A percentile compares a stretch with the other conserved stretches of the same genome.
These are phyloP conservation scores for Cromileptes altivelis DNA, from an alignment of 2,113 vertebrate genomes.

Conservation along the genomic window DNA sequence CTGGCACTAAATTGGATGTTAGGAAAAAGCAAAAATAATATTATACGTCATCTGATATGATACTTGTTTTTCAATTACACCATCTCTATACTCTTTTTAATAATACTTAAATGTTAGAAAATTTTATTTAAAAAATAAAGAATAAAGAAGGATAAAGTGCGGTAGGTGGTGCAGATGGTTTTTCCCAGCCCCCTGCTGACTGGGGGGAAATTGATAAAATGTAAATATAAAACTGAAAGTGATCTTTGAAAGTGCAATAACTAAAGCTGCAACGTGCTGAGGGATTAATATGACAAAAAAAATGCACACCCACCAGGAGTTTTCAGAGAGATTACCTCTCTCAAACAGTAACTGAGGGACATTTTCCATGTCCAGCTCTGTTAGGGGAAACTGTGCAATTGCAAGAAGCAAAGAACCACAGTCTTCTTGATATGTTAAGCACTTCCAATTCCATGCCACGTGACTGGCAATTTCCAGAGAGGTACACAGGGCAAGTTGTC, in stretches of 20 bases:
- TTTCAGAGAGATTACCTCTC: constrained; percentile 14
- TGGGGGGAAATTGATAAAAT: not conserved
- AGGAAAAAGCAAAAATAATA: not conserved
- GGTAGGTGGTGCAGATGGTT: not conserved
- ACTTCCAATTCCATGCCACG: not conserved
- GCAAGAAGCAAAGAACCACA: not conserved
- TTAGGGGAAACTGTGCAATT: not conserved
- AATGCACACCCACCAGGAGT: constrained; percentile 1
- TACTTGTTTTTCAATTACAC: not conserved
- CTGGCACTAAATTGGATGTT: not conserved
- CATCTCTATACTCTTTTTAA: not conserved
- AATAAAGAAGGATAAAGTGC: not conserved
- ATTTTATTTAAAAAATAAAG: not conserved
- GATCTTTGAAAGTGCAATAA: not conserved
- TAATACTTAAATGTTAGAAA: not conserved
- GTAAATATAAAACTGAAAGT: not conserved
- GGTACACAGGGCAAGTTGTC: not conserved
- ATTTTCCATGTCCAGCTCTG: constrained; percentile 9
- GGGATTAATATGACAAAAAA: constrained; percentile 22
- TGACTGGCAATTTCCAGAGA: not conserved
- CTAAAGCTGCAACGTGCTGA: not conserved
- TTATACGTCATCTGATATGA: not conserved
- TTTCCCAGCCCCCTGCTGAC: not conserved
- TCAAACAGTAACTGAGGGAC: not conserved
- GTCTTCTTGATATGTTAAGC: not conserved